Evolutionary conservation across 2,113 vertebrate genomes (phyloP).

Genomic region (Syrmaticus mikado): DNA sequence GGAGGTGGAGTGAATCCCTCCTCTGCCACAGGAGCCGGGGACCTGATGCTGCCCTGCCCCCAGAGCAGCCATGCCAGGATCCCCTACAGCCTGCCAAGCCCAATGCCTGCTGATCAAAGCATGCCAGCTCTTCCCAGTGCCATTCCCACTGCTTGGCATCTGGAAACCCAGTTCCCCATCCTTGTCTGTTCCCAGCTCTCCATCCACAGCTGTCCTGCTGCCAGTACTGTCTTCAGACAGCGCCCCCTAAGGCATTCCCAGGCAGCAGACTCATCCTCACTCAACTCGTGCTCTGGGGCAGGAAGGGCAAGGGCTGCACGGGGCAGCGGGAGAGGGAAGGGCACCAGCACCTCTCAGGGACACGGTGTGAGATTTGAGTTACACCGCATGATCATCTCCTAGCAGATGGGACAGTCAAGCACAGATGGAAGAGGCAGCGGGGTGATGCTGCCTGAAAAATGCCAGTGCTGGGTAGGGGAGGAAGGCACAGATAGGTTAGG

Average conservation of each 20-base stretch:
- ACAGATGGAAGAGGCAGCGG: fast-evolving
- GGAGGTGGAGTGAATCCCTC: neutral
- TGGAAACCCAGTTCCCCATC: conserved; percentile 30
- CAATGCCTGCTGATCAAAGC: neutral
- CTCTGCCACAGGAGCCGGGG: neutral
- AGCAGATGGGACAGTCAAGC: neutral
- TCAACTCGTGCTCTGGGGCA: neutral
- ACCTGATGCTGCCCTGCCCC: fast-evolving
- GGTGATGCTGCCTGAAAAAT: fast-evolving
- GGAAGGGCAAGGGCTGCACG: neutral
- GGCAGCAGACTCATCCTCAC: neutral
- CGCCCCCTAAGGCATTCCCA: neutral
- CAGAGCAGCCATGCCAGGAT: neutral
- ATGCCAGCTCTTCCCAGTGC: neutral
- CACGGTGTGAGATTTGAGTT: fast-evolving
- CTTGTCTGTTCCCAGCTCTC: conserved; percentile 8
- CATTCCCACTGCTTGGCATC: neutral
- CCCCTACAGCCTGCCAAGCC: neutral
- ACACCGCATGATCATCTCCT: neutral
- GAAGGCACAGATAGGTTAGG: no score
- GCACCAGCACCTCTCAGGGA: fast-evolving
- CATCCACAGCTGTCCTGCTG: conserved; percentile 11
- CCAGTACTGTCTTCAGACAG: conserved; percentile 60
- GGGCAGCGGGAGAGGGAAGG: fast-evolving
- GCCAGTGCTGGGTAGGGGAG: fast-evolving